A percentile compares a stretch with the other conserved stretches of the same genome.
These are phyloP conservation scores for Phenganax stokvisi DNA, from an alignment of 92 coral and sea anemone species.

Conservation along the genomic window DNA sequence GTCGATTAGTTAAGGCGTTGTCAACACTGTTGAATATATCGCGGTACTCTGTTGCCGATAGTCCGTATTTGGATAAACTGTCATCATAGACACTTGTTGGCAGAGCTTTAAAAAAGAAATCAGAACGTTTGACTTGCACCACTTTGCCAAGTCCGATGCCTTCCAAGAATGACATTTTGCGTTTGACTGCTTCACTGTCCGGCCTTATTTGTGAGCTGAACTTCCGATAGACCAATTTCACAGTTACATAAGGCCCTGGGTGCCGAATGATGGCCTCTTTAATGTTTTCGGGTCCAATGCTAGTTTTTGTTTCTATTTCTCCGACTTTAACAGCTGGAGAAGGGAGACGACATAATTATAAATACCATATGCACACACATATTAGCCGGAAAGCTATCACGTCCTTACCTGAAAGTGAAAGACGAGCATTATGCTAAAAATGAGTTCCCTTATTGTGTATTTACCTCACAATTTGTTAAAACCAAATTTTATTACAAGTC, in stretches of 20 bases:
- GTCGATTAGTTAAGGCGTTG: slow-evolving; percentile 23
- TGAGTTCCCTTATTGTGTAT: no score
- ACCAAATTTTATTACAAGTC: no score
- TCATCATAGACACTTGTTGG: slow-evolving; percentile 24
- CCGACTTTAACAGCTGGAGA: slow-evolving; percentile 31
- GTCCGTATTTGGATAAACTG: slow-evolving; percentile 24
- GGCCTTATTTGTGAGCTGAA: slow-evolving; percentile 43
- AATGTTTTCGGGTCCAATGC: slow-evolving; percentile 24
- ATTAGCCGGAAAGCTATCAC: slow-evolving; percentile 1
- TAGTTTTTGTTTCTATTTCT: slow-evolving; percentile 28
- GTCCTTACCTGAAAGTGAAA: not conserved
- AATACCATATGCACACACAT: slow-evolving; percentile 5
- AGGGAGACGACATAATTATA: not conserved
- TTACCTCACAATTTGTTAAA: no score
- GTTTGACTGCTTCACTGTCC: slow-evolving; percentile 26
- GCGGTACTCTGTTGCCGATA: slow-evolving; percentile 31
- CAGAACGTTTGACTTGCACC: slow-evolving; percentile 26
- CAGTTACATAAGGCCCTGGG: slow-evolving; percentile 37
- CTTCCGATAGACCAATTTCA: slow-evolving; percentile 32
- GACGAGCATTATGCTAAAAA: no score
- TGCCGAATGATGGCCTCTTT: slow-evolving; percentile 34
- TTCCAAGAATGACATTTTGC: slow-evolving; percentile 33
- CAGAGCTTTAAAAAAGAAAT: slow-evolving; percentile 16
- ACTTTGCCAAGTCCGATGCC: slow-evolving; percentile 38
- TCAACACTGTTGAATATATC: slow-evolving; percentile 6